Percentiles rank a stretch among this genome's conserved stretches.
Evolutionary conservation across 2,113 vertebrate species (phyloP).

Genomic region (Tachysurus fulvidraco): DNA sequence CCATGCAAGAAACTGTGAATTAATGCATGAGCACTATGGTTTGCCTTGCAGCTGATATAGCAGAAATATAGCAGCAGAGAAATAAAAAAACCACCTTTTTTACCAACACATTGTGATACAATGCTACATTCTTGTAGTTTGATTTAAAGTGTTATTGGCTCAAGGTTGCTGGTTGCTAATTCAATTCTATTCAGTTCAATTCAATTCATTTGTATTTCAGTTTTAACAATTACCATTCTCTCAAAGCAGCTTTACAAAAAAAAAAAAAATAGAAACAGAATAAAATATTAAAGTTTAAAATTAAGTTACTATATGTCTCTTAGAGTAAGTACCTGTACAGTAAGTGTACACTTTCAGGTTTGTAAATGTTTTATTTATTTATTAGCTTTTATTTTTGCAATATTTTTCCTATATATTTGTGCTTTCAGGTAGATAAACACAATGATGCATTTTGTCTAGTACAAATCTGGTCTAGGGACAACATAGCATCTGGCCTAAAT

Average conservation of each 20-base stretch:
- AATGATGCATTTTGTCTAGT: not conserved
- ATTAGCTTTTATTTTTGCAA: not conserved
- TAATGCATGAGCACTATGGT: not conserved
- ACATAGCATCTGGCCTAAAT: not conserved
- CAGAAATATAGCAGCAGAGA: too few relatives aligned
- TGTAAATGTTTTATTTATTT: not conserved
- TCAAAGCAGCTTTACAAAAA: too few relatives aligned
- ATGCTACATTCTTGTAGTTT: not conserved
- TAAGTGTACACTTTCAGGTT: not conserved
- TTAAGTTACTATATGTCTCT: too few relatives aligned
- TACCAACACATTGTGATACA: too few relatives aligned
- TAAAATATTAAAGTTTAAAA: too few relatives aligned
- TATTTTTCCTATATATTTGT: not conserved
- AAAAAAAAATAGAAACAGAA: too few relatives aligned
- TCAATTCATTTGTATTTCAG: too few relatives aligned
- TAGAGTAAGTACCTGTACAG: not conserved
- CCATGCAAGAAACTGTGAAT: not conserved
- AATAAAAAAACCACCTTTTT: not conserved
- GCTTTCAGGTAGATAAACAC: not conserved
- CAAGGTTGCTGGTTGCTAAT: not conserved
- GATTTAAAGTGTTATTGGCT: not conserved
- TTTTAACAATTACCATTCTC: too few relatives aligned
- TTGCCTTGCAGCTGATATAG: too few relatives aligned
- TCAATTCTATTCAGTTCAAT: too few relatives aligned
- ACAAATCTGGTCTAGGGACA: not conserved